Conservation (phyloP, 2,888 invertebrate species). For the Galeopsomyia nigrocyanea region DNA sequence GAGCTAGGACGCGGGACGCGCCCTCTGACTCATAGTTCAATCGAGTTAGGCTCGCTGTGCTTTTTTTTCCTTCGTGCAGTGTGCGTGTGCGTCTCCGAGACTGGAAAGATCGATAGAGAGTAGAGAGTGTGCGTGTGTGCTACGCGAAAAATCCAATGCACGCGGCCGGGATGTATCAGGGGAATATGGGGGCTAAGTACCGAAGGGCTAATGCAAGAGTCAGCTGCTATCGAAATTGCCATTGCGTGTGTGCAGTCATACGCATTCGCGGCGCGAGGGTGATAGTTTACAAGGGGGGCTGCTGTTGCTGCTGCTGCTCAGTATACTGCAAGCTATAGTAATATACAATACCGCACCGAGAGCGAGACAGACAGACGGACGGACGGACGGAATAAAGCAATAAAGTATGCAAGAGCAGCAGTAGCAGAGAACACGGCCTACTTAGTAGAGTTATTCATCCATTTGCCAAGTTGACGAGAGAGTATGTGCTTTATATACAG, state of each 20-base stretch:
- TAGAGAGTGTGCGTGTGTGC: background rate
- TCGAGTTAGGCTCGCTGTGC: constrained; percentile 1
- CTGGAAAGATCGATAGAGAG: background rate
- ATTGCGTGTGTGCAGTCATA: background rate
- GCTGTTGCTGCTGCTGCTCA: no score
- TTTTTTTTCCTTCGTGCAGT: constrained; percentile 14
- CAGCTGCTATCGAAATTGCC: constrained; percentile 35
- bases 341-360: background rate
- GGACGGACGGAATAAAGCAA: constrained; percentile 30
- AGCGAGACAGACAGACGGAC: background rate
- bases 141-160: constrained; percentile 44
- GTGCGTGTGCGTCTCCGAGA: background rate
- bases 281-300: background rate
- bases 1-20: no score
- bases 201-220: constrained; percentile 14
- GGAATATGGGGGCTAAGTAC: background rate
- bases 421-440: constrained; percentile 15
- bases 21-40: background rate
- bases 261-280: constrained; percentile 4
- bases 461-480: background rate
- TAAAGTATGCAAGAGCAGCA: constrained; percentile 40
- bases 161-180: background rate
- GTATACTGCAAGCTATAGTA: no score
- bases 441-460: constrained; percentile 41
- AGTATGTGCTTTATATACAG: no score